A percentile compares a stretch with the other conserved stretches of the same genome.
phyloP scores from a whole-genome alignment of 2,113 vertebrate species.

The Verasper variegatus region DNA sequence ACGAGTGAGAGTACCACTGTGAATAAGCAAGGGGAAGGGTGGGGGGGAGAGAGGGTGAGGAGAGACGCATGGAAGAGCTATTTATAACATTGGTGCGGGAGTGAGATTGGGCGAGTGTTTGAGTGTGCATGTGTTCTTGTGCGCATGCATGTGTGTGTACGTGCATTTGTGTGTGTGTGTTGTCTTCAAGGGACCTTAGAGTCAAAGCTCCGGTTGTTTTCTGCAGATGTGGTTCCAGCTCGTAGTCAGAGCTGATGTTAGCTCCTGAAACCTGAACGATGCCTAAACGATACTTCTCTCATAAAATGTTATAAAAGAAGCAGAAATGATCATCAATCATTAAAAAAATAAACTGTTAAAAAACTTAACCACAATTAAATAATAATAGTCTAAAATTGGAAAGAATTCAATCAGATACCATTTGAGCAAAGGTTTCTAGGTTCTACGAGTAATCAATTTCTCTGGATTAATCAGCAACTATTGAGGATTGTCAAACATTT shows the following conservation, averaged over 20 bases:
- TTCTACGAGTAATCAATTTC: not conserved
- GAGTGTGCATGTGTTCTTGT: slow-evolving; percentile 38
- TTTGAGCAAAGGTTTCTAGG: not conserved
- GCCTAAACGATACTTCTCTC: not conserved
- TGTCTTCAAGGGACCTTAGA: slow-evolving; percentile 48
- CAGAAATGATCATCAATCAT: not conserved
- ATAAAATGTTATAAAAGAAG: not conserved
- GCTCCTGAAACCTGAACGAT: not conserved
- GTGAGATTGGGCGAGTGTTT: slow-evolving; percentile 63
- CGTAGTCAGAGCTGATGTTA: not conserved
- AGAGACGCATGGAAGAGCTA: slow-evolving; percentile 75
- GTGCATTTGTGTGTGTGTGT: slow-evolving; percentile 25
- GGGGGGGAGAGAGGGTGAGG: slow-evolving; percentile 45
- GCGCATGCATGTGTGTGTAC: slow-evolving; percentile 28
- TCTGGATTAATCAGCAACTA: not conserved
- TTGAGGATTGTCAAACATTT: not conserved
- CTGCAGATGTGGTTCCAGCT: slow-evolving; percentile 28
- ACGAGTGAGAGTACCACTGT: slow-evolving; percentile 60
- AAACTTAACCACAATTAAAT: not conserved
- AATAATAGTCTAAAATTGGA: not conserved
- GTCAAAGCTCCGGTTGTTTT: slow-evolving; percentile 44
- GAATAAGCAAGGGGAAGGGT: slow-evolving; percentile 58
- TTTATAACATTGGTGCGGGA: slow-evolving; percentile 79
- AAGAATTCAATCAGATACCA: not conserved
- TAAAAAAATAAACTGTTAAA: not conserved